Evolutionary conservation across 2,113 vertebrate genomes (phyloP).

Genomic region (Campylomormyrus numenius): DNA sequence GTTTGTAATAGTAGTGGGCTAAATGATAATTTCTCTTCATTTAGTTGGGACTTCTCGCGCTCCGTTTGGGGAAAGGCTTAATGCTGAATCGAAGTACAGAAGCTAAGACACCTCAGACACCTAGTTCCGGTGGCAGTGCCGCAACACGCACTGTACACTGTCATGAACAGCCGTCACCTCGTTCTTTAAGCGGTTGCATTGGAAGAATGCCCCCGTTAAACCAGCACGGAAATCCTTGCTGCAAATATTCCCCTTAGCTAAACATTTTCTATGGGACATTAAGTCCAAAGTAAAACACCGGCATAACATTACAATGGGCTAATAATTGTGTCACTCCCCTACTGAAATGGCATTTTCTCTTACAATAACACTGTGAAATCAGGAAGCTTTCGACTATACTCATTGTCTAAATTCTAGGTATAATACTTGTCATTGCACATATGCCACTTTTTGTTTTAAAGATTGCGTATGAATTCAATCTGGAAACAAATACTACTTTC

Average conservation of each 20-base stretch:
- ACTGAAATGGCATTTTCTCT: background rate
- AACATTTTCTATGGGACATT: constrained; percentile 21
- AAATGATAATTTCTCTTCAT: background rate
- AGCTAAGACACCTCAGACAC: background rate
- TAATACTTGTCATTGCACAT: background rate
- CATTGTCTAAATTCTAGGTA: background rate
- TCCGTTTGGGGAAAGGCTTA: background rate
- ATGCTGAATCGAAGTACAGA: background rate
- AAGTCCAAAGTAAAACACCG: constrained; percentile 22
- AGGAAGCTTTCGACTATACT: background rate
- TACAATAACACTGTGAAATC: background rate
- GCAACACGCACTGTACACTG: background rate
- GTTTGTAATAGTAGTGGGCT: background rate
- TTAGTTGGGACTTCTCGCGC: background rate
- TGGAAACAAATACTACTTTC: background rate
- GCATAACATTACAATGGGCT: constrained; percentile 8
- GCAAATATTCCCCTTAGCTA: constrained; percentile 21
- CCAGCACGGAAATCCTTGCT: background rate
- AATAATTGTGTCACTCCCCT: constrained; percentile 12
- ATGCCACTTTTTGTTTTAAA: background rate
- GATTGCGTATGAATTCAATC: background rate
- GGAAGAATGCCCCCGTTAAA: background rate
- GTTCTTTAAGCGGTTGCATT: background rate
- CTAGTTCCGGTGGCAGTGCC: background rate
- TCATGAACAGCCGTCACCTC: background rate